Evolutionary conservation across 2,888 invertebrate genomes (phyloP), one percentile per base, ranked within the genome.

Genomic region (Drosophila siamana): DNA sequence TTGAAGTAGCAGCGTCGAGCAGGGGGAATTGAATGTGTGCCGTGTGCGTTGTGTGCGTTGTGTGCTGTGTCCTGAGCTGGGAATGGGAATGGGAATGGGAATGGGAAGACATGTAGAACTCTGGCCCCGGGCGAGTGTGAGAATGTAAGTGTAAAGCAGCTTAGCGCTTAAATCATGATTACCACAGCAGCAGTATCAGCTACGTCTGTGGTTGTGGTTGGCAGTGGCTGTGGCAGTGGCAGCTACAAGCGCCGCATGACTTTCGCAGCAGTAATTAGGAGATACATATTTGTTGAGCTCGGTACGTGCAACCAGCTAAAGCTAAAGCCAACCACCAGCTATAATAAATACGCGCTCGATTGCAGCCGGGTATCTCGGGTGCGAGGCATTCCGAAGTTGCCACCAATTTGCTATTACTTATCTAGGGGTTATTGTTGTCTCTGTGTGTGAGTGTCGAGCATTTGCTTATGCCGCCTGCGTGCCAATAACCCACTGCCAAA

Each of bases 81-180:
- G n/a, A n/a, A n/a, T n/a, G n/a, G n/a, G n/a, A n/a, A n/a, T n/a
- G n/a, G n/a, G n/a, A n/a, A n/a, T n/a, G n/a, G n/a, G 30, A 30
- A 30, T 30, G 30, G 30, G 11, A 30, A 11, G 30, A 30, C 22
- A 38, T 9, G 38, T n/a, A n/a, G 22, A 36, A 36, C 41, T 28
- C 9, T 43, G 52, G 11, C 19, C 16, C 8, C 1, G 2, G 44
- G 48, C 28, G 51, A 41, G 75, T 69, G 64, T 69, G 75, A 57
- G 73, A 40, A 60, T 64, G 50, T 69, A 69, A 69, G 71, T 57
- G 57, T 66, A 54, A 60, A 71, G 61, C 41, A 69, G 85, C 82
- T 80, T 81, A 80, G 66, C 82, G 72, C 79, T 81, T 78, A 78
- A 80, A 85, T 81, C 85, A 85, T 80, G 85, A 80, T 80, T 81